Percentiles rank a stretch among this genome's conserved stretches.
Evolutionary conservation across 2,888 invertebrate species (phyloP).

Genomic region (Trachelus tabidus): DNA sequence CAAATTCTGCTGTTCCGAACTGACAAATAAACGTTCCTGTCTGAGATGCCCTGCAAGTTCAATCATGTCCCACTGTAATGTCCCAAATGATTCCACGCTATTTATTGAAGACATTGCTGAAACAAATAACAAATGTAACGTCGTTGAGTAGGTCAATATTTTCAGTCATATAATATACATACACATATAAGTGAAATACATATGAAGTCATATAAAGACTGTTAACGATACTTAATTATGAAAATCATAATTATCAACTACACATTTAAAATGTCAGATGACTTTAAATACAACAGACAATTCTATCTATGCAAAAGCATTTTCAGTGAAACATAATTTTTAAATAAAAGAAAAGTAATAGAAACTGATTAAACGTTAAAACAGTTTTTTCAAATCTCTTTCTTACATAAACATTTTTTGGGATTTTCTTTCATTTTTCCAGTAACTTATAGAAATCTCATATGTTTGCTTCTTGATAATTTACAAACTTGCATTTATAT

Average conservation of each 20-base stretch:
- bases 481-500: too few relatives aligned
- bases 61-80: constrained; percentile 68
- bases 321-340: too few relatives aligned
- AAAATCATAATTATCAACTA: constrained; percentile 1
- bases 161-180: not conserved
- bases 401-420: too few relatives aligned
- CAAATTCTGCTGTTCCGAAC: constrained; percentile 85
- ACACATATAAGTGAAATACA: not conserved
- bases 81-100: constrained; percentile 58
- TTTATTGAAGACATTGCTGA: constrained; percentile 61
- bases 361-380: too few relatives aligned
- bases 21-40: constrained; percentile 88
- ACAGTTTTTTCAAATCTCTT: too few relatives aligned
- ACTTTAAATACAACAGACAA: not conserved
- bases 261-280: not conserved
- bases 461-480: too few relatives aligned
- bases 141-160: too few relatives aligned
- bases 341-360: too few relatives aligned
- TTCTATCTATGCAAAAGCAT: not conserved
- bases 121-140: constrained; percentile 1
- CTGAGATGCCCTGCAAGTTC: constrained; percentile 78
- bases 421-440: too few relatives aligned
- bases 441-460: too few relatives aligned
- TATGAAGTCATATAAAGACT: too few relatives aligned
- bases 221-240: constrained; percentile 2